phyloP scores from a whole-genome alignment of 2,888 invertebrate genomes.

The Camponotus fellah region DNA sequence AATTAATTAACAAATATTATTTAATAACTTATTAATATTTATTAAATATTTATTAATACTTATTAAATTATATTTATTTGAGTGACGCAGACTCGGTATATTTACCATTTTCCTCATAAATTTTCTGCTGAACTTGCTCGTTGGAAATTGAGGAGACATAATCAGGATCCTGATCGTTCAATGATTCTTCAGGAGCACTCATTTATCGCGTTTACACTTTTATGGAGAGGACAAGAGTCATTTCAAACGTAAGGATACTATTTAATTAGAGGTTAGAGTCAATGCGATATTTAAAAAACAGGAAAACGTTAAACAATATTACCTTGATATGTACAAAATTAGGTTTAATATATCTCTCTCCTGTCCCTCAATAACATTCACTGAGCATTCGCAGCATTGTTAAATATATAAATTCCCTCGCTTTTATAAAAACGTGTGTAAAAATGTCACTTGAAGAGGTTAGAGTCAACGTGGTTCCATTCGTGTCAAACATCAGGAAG shows the following conservation, averaged over 20 bases:
- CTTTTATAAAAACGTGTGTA: neutral
- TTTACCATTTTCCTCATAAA: conserved; percentile 81
- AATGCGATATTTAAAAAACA: neutral
- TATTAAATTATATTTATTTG: neutral
- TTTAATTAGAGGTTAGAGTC: neutral
- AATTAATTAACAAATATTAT: too few relatives aligned
- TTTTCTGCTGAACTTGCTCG: conserved; percentile 77
- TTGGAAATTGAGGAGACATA: conserved; percentile 78
- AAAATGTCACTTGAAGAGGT: conserved; percentile 1
- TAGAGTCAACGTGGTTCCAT: neutral
- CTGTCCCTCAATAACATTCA: neutral
- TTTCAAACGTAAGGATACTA: neutral
- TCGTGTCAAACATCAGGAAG: neutral
- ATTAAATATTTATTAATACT: too few relatives aligned
- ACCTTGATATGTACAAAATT: neutral
- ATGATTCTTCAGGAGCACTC: conserved; percentile 70
- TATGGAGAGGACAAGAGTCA: conserved; percentile 2
- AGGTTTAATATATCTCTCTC: neutral
- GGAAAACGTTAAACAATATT: neutral
- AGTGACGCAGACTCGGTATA: neutral
- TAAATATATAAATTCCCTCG: neutral
- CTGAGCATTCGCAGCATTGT: neutral
- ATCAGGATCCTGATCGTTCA: conserved; percentile 83
- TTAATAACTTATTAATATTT: too few relatives aligned
- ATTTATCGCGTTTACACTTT: conserved; percentile 68